These are phyloP conservation scores for Arvicanthis niloticus DNA, from an alignment of 2,113 vertebrate species.

Conservation along the genomic window DNA sequence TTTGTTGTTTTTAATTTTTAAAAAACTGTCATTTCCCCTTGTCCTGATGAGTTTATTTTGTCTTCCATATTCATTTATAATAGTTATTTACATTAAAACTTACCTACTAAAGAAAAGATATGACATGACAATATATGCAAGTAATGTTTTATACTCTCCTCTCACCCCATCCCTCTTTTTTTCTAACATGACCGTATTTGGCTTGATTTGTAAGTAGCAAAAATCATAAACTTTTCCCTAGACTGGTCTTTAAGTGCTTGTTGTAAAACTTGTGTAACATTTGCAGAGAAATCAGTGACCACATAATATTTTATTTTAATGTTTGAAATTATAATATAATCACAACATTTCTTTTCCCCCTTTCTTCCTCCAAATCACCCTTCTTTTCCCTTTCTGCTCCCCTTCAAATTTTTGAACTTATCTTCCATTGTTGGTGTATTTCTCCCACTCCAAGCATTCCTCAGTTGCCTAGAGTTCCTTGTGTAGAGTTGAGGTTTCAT, in stretches of 20 bases:
- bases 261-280: neutral
- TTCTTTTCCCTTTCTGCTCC: neutral
- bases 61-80: constrained; percentile 20
- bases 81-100: neutral
- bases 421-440: neutral
- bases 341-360: neutral
- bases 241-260: neutral
- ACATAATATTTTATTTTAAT: neutral
- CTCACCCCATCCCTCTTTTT: neutral
- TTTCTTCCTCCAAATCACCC: neutral
- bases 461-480: neutral
- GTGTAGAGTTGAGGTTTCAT: neutral
- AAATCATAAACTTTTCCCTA: neutral
- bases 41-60: neutral
- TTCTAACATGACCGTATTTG: neutral
- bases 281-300: constrained; percentile 1
- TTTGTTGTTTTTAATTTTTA: constrained; percentile 21
- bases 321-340: neutral
- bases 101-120: neutral
- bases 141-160: neutral
- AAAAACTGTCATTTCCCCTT: neutral
- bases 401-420: neutral
- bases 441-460: neutral
- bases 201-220: neutral
- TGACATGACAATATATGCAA: neutral